Evolutionary conservation across 2,797 vertebrate species (phyloP).

Genomic region (Aythya fuligula): DNA sequence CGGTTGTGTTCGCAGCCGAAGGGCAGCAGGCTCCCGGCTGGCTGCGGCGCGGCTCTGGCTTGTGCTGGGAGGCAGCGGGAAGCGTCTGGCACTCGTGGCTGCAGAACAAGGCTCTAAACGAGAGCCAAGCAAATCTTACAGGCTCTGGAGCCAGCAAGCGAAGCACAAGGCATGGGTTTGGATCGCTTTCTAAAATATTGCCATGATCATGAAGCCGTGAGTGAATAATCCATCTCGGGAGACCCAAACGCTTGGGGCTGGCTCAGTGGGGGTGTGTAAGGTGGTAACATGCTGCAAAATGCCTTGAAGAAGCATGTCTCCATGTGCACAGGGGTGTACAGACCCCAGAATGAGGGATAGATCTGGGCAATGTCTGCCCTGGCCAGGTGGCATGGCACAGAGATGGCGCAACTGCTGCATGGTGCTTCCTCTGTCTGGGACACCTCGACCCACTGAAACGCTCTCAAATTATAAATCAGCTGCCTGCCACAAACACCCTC

Average conservation of each 20-base stretch:
- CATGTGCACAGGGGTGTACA: too few species aligned
- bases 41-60: not conserved
- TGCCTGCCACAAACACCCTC: not conserved
- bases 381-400: not conserved
- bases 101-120: not conserved
- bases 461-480: not conserved
- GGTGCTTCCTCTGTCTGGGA: not conserved
- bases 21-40: fast-evolving
- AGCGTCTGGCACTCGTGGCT: not conserved
- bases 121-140: not conserved
- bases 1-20: fast-evolving
- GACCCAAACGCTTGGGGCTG: fast-evolving
- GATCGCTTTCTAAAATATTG: not conserved
- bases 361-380: not conserved
- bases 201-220: fast-evolving
- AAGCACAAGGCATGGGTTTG: not conserved
- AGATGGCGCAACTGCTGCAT: too few species aligned
- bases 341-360: not conserved
- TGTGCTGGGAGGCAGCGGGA: not conserved
- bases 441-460: not conserved
- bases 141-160: not conserved
- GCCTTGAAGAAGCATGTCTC: too few species aligned
- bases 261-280: not conserved
- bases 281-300: too few species aligned
- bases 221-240: fast-evolving